Evolutionary conservation across 2,888 invertebrate species (phyloP).

Genomic region (Miltochrista miniata): DNA sequence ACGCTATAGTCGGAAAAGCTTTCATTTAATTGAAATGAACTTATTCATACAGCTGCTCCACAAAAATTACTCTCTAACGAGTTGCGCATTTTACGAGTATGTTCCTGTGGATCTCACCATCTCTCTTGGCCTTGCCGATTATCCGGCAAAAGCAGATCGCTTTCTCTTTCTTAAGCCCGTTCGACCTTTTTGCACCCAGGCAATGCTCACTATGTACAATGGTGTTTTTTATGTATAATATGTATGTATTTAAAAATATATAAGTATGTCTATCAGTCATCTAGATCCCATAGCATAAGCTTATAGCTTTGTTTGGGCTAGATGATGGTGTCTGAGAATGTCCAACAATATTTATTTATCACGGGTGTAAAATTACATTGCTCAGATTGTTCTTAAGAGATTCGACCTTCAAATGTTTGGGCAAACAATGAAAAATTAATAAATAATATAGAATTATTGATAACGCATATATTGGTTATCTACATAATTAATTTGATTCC

Average conservation of each 20-base stretch:
- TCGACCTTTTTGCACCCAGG: constrained; percentile 19
- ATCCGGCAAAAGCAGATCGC: constrained; percentile 6
- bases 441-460: too few species aligned
- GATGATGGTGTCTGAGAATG: too few species aligned
- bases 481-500: too few species aligned
- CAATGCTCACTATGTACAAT: constrained; percentile 29
- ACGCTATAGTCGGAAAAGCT: constrained; percentile 35
- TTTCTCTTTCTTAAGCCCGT: constrained; percentile 12
- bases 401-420: constrained; percentile 34
- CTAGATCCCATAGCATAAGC: too few species aligned
- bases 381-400: constrained; percentile 29
- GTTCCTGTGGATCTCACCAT: constrained; percentile 27
- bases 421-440: constrained; percentile 27
- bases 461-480: too few species aligned
- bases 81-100: constrained; percentile 56
- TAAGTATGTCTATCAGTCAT: too few species aligned
- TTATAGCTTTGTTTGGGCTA: too few species aligned
- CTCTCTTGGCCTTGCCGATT: constrained; percentile 35
- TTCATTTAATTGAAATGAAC: constrained; percentile 59
- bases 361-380: constrained; percentile 24
- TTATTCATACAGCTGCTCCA: constrained; percentile 54
- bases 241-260: too few species aligned
- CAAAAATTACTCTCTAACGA: constrained; percentile 45
- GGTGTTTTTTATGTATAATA: too few species aligned
- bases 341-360: too few species aligned